phyloP scores from a whole-genome alignment of 2,888 invertebrate species.

The Carabus problematicus region DNA sequence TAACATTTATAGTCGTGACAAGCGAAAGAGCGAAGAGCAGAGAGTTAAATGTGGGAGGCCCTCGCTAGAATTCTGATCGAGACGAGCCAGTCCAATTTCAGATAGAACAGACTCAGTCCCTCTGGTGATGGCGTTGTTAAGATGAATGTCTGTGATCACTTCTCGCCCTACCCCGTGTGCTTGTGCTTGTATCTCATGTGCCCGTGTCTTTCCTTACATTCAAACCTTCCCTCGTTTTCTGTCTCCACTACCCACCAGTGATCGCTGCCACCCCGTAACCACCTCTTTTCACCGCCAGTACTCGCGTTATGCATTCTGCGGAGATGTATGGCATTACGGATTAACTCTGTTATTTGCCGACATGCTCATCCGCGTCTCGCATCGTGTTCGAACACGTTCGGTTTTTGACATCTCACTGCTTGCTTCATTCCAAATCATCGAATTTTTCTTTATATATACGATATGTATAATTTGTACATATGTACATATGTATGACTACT shows the following conservation, averaged over 20 bases:
- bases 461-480: neutral
- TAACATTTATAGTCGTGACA: constrained; percentile 53
- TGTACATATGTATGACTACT: constrained; percentile 19
- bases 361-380: constrained; percentile 5
- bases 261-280: no score
- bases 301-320: constrained; percentile 7
- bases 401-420: constrained; percentile 5
- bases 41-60: constrained; percentile 5
- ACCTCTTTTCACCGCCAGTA: no score
- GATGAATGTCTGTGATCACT: constrained; percentile 55
- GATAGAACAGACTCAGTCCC: constrained; percentile 34
- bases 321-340: constrained; percentile 29
- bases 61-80: constrained; percentile 23
- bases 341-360: constrained; percentile 27
- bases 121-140: constrained; percentile 50
- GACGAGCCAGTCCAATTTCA: constrained; percentile 24
- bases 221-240: constrained; percentile 12
- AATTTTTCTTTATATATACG: constrained; percentile 4
- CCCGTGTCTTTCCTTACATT: constrained; percentile 18
- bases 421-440: constrained; percentile 3
- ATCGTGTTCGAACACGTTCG: constrained; percentile 16
- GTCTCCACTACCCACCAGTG: neutral
- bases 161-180: constrained; percentile 26
- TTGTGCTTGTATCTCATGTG: no score
- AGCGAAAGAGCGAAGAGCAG: constrained; percentile 48